A percentile compares a stretch with the other conserved stretches of the same genome.
phyloP scores from a whole-genome alignment of 2,888 invertebrate genomes.

The Drosophila longiperda region DNA sequence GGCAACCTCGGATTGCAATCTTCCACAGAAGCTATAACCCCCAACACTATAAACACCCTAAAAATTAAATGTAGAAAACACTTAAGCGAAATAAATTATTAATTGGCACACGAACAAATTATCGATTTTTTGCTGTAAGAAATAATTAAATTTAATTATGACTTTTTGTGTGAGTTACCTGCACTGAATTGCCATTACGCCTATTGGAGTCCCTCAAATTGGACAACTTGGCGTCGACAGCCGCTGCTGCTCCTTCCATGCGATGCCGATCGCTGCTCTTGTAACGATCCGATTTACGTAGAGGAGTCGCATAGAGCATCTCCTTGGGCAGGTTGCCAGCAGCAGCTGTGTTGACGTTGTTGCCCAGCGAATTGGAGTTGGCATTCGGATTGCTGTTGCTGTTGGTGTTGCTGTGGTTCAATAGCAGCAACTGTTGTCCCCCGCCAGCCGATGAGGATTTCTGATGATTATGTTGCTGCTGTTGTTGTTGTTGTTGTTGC shows the following conservation, averaged over 20 bases:
- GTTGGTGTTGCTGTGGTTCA: constrained; percentile 41
- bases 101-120: too few species aligned
- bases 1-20: too few species aligned
- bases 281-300: constrained; percentile 85
- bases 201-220: constrained; percentile 84
- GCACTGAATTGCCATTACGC: constrained; percentile 81
- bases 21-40: too few species aligned
- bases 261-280: constrained; percentile 83
- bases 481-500: constrained; percentile 65
- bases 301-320: constrained; percentile 84
- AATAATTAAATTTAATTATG: not conserved
- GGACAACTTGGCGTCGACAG: constrained; percentile 76
- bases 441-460: constrained; percentile 60
- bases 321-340: constrained; percentile 82
- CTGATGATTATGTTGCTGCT: constrained; percentile 57
- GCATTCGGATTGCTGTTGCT: constrained; percentile 70
- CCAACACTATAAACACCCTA: too few species aligned
- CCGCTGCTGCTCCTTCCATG: constrained; percentile 36
- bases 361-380: constrained; percentile 74
- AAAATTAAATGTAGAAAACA: too few species aligned
- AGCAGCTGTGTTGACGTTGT: constrained; percentile 44
- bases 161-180: constrained; percentile 47
- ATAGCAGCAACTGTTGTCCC: constrained; percentile 10
- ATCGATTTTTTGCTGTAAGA: not conserved
- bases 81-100: too few species aligned